phyloP scores from a whole-genome alignment of 2,113 vertebrate species.

The Craseonycteris thonglongyai region DNA sequence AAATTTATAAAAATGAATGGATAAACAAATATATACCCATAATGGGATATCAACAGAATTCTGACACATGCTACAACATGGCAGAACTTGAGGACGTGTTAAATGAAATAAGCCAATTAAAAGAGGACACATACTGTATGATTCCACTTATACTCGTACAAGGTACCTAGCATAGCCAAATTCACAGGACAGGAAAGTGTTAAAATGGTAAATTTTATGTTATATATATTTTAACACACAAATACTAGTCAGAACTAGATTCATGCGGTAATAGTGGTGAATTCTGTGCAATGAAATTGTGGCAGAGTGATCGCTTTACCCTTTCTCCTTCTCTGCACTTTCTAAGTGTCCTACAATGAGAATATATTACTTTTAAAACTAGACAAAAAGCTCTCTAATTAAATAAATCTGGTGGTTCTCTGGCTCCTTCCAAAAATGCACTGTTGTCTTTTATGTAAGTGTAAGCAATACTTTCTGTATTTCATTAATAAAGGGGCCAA shows the following conservation, averaged over 20 bases:
- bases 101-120: neutral
- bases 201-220: neutral
- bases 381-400: neutral
- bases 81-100: neutral
- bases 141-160: neutral
- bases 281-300: rapidly evolving
- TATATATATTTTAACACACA: neutral
- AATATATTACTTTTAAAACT: neutral
- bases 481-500: neutral
- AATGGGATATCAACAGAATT: neutral
- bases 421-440: neutral
- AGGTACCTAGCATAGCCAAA: neutral
- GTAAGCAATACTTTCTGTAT: neutral
- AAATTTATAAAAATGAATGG: neutral
- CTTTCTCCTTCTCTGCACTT: neutral
- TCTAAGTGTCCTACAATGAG: neutral
- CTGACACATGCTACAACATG: neutral
- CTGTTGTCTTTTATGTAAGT: neutral
- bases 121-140: neutral
- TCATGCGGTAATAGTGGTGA: rapidly evolving
- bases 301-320: neutral
- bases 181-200: neutral
- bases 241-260: neutral
- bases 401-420: neutral
- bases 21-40: neutral